A percentile compares a stretch with the other conserved stretches of the same genome.
phyloP scores from a whole-genome alignment of 2,888 invertebrate genomes.

The Eristalis intricaria region DNA sequence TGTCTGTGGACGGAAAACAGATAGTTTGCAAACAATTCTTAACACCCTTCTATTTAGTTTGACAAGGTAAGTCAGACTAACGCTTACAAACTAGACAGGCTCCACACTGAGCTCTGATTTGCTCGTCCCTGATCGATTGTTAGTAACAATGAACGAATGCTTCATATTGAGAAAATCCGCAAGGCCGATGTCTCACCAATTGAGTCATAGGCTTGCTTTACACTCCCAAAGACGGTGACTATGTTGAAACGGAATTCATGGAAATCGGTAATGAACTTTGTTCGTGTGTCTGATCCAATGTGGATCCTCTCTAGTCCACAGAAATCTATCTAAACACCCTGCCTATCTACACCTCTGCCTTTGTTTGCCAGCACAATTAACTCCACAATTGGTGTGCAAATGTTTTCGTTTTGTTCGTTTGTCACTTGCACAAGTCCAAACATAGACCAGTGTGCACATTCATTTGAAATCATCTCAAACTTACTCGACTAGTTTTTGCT shows the following conservation, averaged over 20 bases:
- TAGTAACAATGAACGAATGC: not conserved
- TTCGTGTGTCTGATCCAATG: not conserved
- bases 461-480: not conserved
- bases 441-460: not conserved
- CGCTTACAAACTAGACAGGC: too few species aligned
- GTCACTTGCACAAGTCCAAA: not conserved
- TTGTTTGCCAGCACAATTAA: not conserved
- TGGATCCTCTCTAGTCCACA: not conserved
- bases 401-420: not conserved
- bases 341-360: too few species aligned
- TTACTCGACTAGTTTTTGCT: constrained; percentile 25
- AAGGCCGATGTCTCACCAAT: not conserved
- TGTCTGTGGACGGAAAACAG: not conserved
- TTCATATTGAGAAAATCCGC: not conserved
- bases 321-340: not conserved
- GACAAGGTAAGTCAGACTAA: too few species aligned
- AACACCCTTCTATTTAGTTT: too few species aligned
- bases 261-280: not conserved
- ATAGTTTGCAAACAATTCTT: too few species aligned
- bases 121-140: not conserved
- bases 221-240: not conserved
- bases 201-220: not conserved
- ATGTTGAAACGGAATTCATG: not conserved
- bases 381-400: not conserved
- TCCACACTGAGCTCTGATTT: not conserved